Evolutionary conservation across 92 coral and sea anemone species (phyloP).

Genomic region (Anthopleura xanthogrammica): DNA sequence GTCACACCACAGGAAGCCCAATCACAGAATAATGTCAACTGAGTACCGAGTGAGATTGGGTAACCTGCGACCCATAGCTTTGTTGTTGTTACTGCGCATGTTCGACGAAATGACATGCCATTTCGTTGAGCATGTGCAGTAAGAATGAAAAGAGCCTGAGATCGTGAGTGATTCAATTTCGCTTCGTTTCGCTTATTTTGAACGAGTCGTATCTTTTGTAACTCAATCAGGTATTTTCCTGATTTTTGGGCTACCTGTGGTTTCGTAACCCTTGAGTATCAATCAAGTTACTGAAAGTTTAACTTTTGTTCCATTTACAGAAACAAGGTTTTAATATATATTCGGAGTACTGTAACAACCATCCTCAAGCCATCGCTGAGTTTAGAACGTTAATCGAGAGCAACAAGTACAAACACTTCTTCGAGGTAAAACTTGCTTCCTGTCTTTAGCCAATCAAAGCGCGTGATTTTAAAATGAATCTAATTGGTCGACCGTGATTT

Average conservation of each 20-base stretch:
- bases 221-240: background rate
- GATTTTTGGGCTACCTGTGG: background rate
- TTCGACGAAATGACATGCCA: no score
- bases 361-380: slow-evolving; percentile 92
- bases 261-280: no score
- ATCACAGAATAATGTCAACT: background rate
- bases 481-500: no score
- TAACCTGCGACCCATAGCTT: no score
- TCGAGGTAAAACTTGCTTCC: slow-evolving; percentile 59
- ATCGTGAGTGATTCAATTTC: background rate
- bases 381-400: slow-evolving; percentile 76
- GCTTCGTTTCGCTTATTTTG: background rate
- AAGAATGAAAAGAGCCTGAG: no score
- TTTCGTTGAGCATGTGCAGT: no score
- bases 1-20: background rate
- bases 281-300: no score
- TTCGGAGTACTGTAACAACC: slow-evolving; percentile 98
- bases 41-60: no score
- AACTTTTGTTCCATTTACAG: slow-evolving; percentile 32
- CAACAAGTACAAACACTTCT: slow-evolving; percentile 91
- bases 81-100: no score
- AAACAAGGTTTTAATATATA: slow-evolving; percentile 82
- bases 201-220: no score
- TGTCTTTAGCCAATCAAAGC: background rate
- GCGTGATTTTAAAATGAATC: no score